Conservation (phyloP, 64 coral and sea anemone species). For the Montipora sp. region DNA sequence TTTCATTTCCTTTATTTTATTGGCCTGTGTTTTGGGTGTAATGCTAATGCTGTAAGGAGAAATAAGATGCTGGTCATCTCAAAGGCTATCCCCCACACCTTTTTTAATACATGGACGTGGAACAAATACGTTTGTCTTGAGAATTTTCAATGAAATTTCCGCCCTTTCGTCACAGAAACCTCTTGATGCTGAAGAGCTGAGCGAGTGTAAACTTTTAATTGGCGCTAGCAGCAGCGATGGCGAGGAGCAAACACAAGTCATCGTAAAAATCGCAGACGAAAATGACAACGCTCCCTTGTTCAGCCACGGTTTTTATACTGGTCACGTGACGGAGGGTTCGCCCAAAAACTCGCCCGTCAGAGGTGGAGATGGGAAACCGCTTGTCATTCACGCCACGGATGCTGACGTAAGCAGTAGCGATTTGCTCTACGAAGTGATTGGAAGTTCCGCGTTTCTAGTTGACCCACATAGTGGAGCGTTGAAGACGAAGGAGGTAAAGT, state of each 20-base stretch:
- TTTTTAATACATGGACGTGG: no score
- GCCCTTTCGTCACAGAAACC: constrained; percentile 47
- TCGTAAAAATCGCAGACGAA: constrained; percentile 70
- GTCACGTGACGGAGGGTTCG: constrained; percentile 69
- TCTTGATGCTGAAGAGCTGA: constrained; percentile 81
- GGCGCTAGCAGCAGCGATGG: constrained; percentile 69
- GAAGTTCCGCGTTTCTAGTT: constrained; percentile 57
- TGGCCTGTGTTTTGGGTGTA: no score
- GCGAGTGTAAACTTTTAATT: constrained; percentile 73
- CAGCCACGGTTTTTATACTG: constrained; percentile 30
- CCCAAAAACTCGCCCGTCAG: constrained; percentile 69
- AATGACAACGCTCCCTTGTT: constrained; percentile 87
- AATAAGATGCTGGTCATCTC: no score
- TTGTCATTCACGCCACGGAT: constrained; percentile 77
- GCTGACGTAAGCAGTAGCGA: constrained; percentile 70
- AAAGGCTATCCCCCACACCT: no score
- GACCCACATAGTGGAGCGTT: constrained; percentile 68
- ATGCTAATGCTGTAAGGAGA: no score
- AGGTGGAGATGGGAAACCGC: constrained; percentile 15
- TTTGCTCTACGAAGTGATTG: constrained; percentile 85
- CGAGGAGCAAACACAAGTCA: constrained; percentile 45
- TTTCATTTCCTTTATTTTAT: no score
- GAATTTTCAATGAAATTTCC: not conserved
- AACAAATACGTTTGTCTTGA: no score
- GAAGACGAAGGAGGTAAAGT: constrained; percentile 69